Evolutionary conservation across 1,140 invertebrate genomes (phyloP).

Genomic region (Hirudo medicinalis): DNA sequence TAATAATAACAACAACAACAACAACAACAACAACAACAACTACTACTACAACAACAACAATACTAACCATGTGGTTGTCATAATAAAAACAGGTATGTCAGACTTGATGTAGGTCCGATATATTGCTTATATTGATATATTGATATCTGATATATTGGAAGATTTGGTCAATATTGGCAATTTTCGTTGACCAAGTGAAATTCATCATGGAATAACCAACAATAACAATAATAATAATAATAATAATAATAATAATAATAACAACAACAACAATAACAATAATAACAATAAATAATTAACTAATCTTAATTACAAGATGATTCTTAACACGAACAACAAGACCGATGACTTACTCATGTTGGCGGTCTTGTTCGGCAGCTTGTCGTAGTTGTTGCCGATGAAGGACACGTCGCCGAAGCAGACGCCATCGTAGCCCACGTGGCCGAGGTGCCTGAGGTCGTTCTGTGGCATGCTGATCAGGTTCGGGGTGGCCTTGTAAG

Average conservation of each 20-base stretch:
- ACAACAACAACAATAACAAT: not conserved
- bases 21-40: not conserved
- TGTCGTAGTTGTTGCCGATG: conserved; percentile 52
- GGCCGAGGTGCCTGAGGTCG: conserved; percentile 88
- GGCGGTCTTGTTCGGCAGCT: conserved; percentile 33
- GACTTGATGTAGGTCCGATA: too few species aligned
- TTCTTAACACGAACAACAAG: conserved; percentile 4
- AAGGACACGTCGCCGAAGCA: conserved; percentile 77
- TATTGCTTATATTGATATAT: too few species aligned
- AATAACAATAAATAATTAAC: not conserved
- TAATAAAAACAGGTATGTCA: too few species aligned
- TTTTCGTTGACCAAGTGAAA: too few species aligned
- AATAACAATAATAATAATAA: too few species aligned
- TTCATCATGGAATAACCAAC: too few species aligned
- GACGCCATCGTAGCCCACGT: conserved; percentile 88
- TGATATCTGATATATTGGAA: too few species aligned
- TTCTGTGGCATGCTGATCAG: conserved; percentile 92
- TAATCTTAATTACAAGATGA: too few species aligned
- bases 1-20: not conserved
- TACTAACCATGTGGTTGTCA: too few species aligned
- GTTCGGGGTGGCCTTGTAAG: conserved; percentile 47
- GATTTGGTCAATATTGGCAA: too few species aligned
- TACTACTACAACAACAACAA: not conserved
- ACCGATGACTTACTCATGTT: conserved; percentile 12
- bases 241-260: too few species aligned